Conservation (phyloP, 2,113 vertebrate genomes). For the Aix galericulata region DNA sequence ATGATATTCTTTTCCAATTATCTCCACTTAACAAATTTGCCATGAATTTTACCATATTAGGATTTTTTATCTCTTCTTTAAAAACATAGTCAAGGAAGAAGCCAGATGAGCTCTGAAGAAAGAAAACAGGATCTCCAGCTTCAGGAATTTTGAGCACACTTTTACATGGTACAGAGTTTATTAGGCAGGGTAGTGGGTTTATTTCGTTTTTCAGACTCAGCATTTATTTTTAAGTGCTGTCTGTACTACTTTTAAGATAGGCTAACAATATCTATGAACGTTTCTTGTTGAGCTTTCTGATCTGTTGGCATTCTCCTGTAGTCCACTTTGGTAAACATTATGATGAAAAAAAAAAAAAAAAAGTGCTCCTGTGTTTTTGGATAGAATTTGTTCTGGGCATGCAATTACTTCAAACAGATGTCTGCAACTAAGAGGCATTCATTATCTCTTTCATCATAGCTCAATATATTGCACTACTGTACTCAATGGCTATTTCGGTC, state of each 20-base stretch:
- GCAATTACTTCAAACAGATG: conserved; percentile 14
- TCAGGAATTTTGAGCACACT: not conserved
- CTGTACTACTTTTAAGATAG: not conserved
- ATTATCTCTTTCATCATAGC: not conserved
- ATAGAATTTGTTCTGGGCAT: conserved; percentile 1
- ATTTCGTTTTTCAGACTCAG: not conserved
- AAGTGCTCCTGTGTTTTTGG: not conserved
- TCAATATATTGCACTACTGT: not conserved
- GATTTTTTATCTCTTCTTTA: not conserved
- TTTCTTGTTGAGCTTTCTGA: not conserved
- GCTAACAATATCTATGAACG: not conserved
- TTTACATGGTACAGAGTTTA: not conserved
- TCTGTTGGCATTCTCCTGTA: not conserved
- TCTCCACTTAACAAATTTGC: not conserved
- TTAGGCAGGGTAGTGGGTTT: not conserved
- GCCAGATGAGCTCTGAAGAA: not conserved
- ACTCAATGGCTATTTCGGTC: not conserved
- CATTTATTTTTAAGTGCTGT: not conserved
- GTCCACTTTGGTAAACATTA: not conserved
- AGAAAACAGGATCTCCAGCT: not conserved
- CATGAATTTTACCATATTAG: not conserved
- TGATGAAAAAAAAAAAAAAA: not conserved
- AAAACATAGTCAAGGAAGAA: not conserved
- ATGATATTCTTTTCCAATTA: not conserved
- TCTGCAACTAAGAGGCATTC: not conserved